Evolutionary conservation across 2,888 invertebrate genomes (phyloP).

Genomic region (Cordilura impudica): DNA sequence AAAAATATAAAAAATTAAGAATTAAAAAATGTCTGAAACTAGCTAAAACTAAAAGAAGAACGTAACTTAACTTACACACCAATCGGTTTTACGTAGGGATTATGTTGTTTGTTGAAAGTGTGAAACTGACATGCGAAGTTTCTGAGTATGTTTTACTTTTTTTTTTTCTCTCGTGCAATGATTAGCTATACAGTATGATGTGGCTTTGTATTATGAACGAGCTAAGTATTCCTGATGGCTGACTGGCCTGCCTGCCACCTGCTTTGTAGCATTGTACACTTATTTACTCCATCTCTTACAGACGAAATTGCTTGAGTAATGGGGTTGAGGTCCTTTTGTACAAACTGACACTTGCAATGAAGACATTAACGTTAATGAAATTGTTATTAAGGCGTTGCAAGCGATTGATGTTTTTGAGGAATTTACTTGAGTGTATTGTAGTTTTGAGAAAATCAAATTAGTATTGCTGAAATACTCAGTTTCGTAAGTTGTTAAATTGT

Average conservation of each 20-base stretch:
- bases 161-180: background rate
- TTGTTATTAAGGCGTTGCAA: slow-evolving; percentile 76
- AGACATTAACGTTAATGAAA: slow-evolving; percentile 78
- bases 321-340: slow-evolving; percentile 38
- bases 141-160: background rate
- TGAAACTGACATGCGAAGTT: slow-evolving; percentile 64
- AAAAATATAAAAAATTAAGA: slow-evolving; percentile 8
- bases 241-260: slow-evolving; percentile 42
- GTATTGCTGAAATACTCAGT: too few species aligned
- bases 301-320: slow-evolving; percentile 42
- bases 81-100: slow-evolving; percentile 42
- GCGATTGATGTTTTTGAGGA: slow-evolving; percentile 63
- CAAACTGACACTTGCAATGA: slow-evolving; percentile 77
- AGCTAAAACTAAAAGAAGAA: slow-evolving; percentile 21
- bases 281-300: slow-evolving; percentile 36
- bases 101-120: slow-evolving; percentile 58
- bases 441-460: too few species aligned
- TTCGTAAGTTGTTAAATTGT: too few species aligned
- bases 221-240: slow-evolving; percentile 25
- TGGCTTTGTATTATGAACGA: slow-evolving; percentile 49
- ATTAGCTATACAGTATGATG: slow-evolving; percentile 30
- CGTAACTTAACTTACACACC: background rate
- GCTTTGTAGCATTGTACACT: slow-evolving; percentile 44
- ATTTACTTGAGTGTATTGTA: too few species aligned
- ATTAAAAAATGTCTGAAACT: slow-evolving; percentile 5